A percentile compares a stretch with the other conserved stretches of the same genome.
Conservation (phyloP, 2,797 vertebrate species). For the Cuculus canorus region DNA sequence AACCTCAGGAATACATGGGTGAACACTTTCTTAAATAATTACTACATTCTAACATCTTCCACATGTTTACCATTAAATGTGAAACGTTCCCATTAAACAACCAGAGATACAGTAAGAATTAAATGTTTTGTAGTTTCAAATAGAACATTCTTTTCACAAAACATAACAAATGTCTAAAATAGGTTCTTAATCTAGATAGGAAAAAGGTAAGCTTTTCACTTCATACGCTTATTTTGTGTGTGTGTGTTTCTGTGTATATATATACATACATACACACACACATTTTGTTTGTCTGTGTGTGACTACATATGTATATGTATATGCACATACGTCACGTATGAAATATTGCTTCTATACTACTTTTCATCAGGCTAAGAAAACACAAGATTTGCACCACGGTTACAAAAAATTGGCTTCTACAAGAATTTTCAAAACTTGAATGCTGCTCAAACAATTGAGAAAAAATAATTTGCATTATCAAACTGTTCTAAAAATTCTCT, state of each 20-base stretch:
- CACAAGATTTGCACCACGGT: constrained; percentile 84
- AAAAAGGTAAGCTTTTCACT: constrained; percentile 83
- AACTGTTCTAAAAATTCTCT: constrained; percentile 88
- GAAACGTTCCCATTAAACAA: constrained; percentile 79
- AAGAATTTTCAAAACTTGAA: constrained; percentile 84
- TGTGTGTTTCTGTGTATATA: constrained; percentile 67
- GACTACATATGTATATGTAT: constrained; percentile 58
- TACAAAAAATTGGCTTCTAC: constrained; percentile 87
- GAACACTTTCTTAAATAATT: constrained; percentile 79
- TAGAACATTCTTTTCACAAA: constrained; percentile 86
- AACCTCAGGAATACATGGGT: constrained; percentile 79
- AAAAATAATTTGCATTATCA: constrained; percentile 88
- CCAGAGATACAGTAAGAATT: constrained; percentile 84
- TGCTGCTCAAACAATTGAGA: constrained; percentile 83
- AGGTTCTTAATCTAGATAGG: constrained; percentile 84
- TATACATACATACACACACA: constrained; percentile 64
- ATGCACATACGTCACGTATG: constrained; percentile 78
- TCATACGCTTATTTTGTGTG: constrained; percentile 79
- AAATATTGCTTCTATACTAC: constrained; percentile 88
- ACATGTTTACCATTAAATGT: constrained; percentile 79
- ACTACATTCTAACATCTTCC: constrained; percentile 82
- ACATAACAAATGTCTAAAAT: constrained; percentile 85
- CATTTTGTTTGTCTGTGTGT: constrained; percentile 40
- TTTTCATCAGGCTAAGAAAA: constrained; percentile 84
- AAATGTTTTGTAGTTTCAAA: constrained; percentile 82